Base-by-base conservation (phyloP, 2,113 vertebrate genomes). In the Corynorhinus townsendii region DNA sequence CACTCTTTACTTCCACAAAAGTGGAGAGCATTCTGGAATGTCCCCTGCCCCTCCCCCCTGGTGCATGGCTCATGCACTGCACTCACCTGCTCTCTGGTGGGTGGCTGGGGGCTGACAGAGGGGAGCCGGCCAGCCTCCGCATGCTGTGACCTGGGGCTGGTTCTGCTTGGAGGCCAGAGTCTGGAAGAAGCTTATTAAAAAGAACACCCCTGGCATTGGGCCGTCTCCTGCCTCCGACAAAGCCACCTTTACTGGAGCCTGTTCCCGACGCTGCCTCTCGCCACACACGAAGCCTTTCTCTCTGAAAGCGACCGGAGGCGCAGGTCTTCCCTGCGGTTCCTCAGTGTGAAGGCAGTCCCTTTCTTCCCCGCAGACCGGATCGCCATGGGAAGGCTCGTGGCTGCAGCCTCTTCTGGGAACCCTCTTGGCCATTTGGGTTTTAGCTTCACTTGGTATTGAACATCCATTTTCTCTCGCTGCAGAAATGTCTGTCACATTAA, bases 241-340 rank as follows among this genome's bases (percentile, higher is more conserved):
- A 86, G 80, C 94, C 75, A 59, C 64, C 95, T 80, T 38, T 68
- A 56, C 20, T 3, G 75, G 95, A 40, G 17, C 54, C 91, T 52
- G 30, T 26, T 52, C 35, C 89, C 40, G 73, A 93, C 45, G 16
- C 72, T 30, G 30, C 3, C 89, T 94, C 91, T 82, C 59, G 5
- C 52, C 93, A 81, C n/a, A 14, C 17, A 19, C 0, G 33, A 49
- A 62, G 87, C 47, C 59, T 15, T 56, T 52, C 49, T 76, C 43
- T 84, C 92, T 54, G 69, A 93, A 49, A 85, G 28, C 56, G 19
- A 87, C 83, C 38, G 35, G 92, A 89, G 94, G 93, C 80, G 19
- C 56, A 54, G n/a, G 33, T 54, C 83, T 59, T 73, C 35, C 7
- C 35, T 79, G 79, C 14, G 4, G 47, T 49, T 82, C 52, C 95